These are phyloP conservation scores for Zoanthus sociatus DNA, from an alignment of 92 coral and sea anemone species.

Conservation along the genomic window DNA sequence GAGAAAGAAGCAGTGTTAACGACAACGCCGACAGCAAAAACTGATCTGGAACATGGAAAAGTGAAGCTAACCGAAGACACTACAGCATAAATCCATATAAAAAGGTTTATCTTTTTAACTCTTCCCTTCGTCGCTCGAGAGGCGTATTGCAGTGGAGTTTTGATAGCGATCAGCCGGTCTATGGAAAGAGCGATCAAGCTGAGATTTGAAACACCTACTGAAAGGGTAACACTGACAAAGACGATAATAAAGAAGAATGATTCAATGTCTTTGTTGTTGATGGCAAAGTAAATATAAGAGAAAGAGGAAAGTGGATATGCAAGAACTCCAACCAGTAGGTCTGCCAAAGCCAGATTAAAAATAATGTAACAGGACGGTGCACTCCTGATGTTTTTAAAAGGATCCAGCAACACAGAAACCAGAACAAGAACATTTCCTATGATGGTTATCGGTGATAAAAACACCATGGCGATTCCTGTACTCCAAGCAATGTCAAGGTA, in stretches of 20 bases:
- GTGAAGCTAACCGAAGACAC: too few species aligned
- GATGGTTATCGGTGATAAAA: neutral
- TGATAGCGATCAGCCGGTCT: conserved; percentile 3
- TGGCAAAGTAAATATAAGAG: neutral
- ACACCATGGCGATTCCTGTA: neutral
- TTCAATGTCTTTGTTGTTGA: neutral
- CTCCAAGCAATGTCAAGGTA: neutral
- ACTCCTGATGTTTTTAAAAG: neutral
- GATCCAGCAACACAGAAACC: neutral
- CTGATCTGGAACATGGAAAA: too few species aligned
- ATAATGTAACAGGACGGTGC: neutral
- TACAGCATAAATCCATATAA: neutral
- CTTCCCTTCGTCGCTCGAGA: neutral
- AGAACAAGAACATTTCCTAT: neutral
- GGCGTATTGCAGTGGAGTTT: conserved; percentile 20
- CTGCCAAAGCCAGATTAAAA: conserved; percentile 1
- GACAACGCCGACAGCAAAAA: too few species aligned
- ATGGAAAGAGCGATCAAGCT: neutral
- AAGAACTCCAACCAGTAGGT: neutral
- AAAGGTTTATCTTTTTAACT: neutral
- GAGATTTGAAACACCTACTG: neutral
- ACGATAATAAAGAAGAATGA: neutral
- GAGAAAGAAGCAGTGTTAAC: too few species aligned
- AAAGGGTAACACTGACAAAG: neutral
- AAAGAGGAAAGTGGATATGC: neutral